Conservation (phyloP, 1,140 invertebrate species). For the Bombus consobrinus region DNA sequence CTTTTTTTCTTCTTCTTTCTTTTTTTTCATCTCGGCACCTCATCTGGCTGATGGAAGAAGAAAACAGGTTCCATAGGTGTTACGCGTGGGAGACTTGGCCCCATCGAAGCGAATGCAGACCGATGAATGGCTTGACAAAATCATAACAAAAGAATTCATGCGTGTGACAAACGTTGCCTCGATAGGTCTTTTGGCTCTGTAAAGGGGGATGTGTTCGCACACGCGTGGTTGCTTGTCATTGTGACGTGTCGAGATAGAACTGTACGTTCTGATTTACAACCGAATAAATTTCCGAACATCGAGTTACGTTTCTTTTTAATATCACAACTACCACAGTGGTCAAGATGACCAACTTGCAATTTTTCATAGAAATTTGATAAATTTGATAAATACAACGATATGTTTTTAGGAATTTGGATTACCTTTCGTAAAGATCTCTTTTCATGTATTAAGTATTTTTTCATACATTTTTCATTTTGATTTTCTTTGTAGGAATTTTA, state of each 20-base stretch:
- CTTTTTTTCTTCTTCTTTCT: constrained; percentile 39
- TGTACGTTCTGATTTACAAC: neutral
- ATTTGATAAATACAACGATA: too few relatives aligned
- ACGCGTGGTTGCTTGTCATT: constrained; percentile 8
- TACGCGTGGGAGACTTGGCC: constrained; percentile 77
- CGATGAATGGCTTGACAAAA: constrained; percentile 62
- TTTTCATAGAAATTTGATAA: neutral
- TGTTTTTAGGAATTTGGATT: too few relatives aligned
- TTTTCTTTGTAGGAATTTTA: too few relatives aligned
- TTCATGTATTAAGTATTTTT: too few relatives aligned
- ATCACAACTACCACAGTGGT: too few relatives aligned
- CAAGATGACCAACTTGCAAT: neutral
- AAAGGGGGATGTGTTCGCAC: neutral
- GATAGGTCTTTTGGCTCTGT: neutral
- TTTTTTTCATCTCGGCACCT: constrained; percentile 46
- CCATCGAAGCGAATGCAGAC: constrained; percentile 43
- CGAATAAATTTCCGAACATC: neutral
- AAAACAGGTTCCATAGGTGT: constrained; percentile 74
- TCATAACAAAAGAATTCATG: constrained; percentile 60
- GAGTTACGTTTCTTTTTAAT: neutral
- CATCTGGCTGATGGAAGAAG: constrained; percentile 60
- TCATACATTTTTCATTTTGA: too few relatives aligned
- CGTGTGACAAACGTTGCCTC: constrained; percentile 67
- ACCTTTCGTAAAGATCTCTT: too few relatives aligned
- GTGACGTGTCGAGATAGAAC: neutral